Evolutionary conservation across 2,888 invertebrate genomes (phyloP), one percentile per base, ranked within the genome.

Genomic region (Timandra comae): DNA sequence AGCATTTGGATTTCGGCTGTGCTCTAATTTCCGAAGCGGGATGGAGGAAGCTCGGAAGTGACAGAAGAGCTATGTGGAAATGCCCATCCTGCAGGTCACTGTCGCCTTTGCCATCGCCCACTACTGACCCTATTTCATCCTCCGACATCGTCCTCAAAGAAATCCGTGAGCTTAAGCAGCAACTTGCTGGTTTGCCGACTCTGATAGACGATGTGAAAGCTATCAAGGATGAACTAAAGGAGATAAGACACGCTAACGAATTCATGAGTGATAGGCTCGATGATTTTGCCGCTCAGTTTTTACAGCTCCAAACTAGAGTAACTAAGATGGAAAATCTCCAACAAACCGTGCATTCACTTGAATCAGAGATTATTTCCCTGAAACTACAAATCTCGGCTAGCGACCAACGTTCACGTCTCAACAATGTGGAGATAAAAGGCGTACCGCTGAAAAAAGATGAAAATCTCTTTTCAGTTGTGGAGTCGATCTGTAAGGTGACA

Each of bases 381-480:
- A 43, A 41, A 21, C 13, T 29, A 0, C 29, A 43, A 4, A 3
- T 38, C 3, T 21, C 39, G 0, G 27, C 31, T 0, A 30, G n/a
- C 4, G 46, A 43, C 3, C 48, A 43, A 16, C 32, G 41, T 16
- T 35, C 41, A 1, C 33, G 41, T 1, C 21, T 40, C 0, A 43
- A 46, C 10, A 47, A 41, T 7, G 34, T 47, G 0, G 43, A 46
- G 30, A 38, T n/a, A n/a, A n/a, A n/a, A n/a, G n/a, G n/a, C n/a
- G n/a, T n/a, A n/a, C n/a, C n/a, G n/a, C n/a, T n/a, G 47, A 3
- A 44, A 13, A 50, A 48, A 5, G 41, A 43, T 7, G 47, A 49
- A 30, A 44, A 47, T 9, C 36, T 46, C 1, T 43, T 32, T 33
- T 28, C 13, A 7, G 10, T 21, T 24, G 13, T 25, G 7, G 39